phyloP scores from a whole-genome alignment of 2,113 vertebrate genomes.

The Galemys pyrenaicus region DNA sequence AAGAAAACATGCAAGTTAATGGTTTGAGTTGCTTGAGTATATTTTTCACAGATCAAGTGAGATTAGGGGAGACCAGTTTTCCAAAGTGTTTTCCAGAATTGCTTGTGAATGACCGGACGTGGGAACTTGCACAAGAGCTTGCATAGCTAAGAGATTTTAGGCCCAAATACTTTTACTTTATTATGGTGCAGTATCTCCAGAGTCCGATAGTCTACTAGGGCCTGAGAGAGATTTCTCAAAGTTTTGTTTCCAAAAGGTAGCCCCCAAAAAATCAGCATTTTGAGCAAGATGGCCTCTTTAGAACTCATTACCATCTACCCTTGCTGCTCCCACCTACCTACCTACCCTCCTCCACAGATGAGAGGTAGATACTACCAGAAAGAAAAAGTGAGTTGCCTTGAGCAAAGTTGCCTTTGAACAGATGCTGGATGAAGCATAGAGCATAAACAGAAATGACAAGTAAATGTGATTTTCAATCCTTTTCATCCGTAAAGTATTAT shows the following conservation, averaged over 20 bases:
- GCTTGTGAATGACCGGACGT: background rate
- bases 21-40: background rate
- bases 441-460: background rate
- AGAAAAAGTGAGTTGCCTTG: background rate
- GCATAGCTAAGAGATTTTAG: background rate
- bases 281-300: background rate
- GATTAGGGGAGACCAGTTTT: background rate
- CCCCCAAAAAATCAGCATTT: background rate
- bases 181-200: background rate
- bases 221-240: background rate
- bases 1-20: background rate
- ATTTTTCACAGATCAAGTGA: background rate
- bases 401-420: background rate
- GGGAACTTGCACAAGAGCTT: background rate
- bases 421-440: background rate
- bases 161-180: background rate
- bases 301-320: background rate
- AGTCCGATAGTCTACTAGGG: background rate
- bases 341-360: rapidly evolving
- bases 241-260: background rate
- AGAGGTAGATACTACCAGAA: background rate
- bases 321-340: background rate
- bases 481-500: background rate
- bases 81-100: constrained; percentile 20
- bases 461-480: background rate